Evolutionary conservation across 2,113 vertebrate genomes (phyloP).

Genomic region (Isichthys henryi): DNA sequence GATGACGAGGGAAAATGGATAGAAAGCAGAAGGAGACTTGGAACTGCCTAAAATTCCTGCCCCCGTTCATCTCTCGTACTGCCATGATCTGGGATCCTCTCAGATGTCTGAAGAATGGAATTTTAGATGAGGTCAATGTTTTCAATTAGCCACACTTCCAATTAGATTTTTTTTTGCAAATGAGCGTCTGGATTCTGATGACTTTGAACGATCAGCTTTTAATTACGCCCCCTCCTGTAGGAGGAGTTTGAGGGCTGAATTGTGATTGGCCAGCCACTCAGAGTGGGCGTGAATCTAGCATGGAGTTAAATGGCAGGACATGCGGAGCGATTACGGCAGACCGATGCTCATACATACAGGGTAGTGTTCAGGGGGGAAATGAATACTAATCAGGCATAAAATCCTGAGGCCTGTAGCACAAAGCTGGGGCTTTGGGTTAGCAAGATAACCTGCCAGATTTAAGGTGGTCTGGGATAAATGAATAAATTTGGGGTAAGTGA

Average conservation of each 20-base stretch:
- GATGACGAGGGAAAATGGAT: not conserved
- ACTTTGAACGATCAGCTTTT: not conserved
- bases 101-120: not conserved
- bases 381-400: not conserved
- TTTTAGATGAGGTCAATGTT: not conserved
- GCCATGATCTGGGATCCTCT: not conserved
- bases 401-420: not conserved
- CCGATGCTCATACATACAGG: not conserved
- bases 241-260: not conserved
- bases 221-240: not conserved
- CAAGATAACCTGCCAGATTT: not conserved
- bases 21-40: not conserved
- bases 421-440: not conserved
- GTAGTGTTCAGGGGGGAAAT: not conserved
- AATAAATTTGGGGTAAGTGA: not conserved
- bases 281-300: not conserved
- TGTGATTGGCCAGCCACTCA: not conserved
- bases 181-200: not conserved
- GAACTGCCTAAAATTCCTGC: not conserved
- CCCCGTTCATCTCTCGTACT: not conserved
- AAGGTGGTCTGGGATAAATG: not conserved
- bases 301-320: not conserved
- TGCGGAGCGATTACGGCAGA: not conserved
- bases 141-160: not conserved
- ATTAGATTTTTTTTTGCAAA: not conserved